These are phyloP conservation scores for Drosophila affinis DNA, from an alignment of 2,888 invertebrate species.

Conservation along the genomic window DNA sequence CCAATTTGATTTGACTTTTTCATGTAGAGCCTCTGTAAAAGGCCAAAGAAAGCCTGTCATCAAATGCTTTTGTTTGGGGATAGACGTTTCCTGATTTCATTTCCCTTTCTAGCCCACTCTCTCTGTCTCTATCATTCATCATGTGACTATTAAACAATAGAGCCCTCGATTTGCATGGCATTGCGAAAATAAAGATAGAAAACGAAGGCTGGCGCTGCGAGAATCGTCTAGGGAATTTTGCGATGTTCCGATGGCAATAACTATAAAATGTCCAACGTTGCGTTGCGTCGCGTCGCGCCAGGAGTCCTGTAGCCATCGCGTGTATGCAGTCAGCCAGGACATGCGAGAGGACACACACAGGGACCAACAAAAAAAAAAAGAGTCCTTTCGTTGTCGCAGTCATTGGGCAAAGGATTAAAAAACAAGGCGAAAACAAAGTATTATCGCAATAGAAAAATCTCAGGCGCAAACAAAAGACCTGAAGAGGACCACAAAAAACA, in stretches of 20 bases:
- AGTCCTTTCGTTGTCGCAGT: slow-evolving; percentile 55
- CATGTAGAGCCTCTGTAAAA: too few relatives aligned
- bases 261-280: slow-evolving; percentile 70
- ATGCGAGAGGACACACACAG: slow-evolving; percentile 23
- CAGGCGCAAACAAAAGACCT: slow-evolving; percentile 52
- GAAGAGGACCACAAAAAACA: slow-evolving; percentile 3
- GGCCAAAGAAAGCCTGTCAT: background rate
- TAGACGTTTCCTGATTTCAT: background rate
- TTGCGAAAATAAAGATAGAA: slow-evolving; percentile 68
- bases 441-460: slow-evolving; percentile 77
- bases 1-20: too few relatives aligned
- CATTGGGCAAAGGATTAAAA: slow-evolving; percentile 74
- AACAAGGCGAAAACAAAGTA: slow-evolving; percentile 63
- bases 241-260: slow-evolving; percentile 57
- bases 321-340: slow-evolving; percentile 61
- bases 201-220: slow-evolving; percentile 41
- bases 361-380: slow-evolving; percentile 26
- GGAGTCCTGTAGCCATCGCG: slow-evolving; percentile 33
- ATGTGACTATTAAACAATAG: slow-evolving; percentile 73
- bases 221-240: slow-evolving; percentile 74
- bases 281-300: slow-evolving; percentile 51
- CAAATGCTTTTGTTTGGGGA: background rate
- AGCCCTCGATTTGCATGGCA: slow-evolving; percentile 60
- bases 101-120: background rate
- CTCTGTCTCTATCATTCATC: slow-evolving; percentile 31